Percentiles rank a stretch among this genome's conserved stretches.
Evolutionary conservation across 2,113 vertebrate species (phyloP).

Genomic region (Cochlearius cochlearius): DNA sequence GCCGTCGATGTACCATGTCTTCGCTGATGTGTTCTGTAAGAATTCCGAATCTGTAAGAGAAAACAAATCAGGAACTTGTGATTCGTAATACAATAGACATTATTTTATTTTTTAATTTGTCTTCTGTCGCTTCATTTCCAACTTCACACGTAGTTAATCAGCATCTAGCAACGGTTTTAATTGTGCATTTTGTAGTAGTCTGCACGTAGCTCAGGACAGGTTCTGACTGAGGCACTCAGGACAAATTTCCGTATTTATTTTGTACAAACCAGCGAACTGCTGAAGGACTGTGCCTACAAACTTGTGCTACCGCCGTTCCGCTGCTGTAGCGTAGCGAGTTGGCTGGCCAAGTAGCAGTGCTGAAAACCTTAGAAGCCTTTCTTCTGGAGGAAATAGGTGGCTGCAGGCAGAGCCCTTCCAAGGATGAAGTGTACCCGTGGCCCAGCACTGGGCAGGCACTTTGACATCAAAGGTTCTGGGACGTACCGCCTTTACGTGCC

Average conservation of each 20-base stretch:
- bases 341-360: neutral
- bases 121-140: neutral
- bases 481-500: neutral
- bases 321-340: neutral
- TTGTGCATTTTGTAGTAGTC: neutral
- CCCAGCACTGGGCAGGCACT: neutral
- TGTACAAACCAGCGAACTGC: neutral
- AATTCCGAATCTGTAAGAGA: neutral
- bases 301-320: accelerated
- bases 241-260: neutral
- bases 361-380: neutral
- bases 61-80: neutral
- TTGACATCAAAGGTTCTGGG: neutral
- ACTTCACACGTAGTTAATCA: neutral
- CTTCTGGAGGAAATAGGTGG: neutral
- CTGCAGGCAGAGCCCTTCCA: neutral
- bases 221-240: neutral
- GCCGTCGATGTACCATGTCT: neutral
- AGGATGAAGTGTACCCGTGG: neutral
- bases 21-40: neutral
- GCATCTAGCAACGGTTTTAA: neutral
- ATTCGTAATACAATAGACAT: neutral
- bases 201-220: neutral
- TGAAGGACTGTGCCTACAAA: neutral
- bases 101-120: neutral